phyloP scores from a whole-genome alignment of 2,888 invertebrate genomes.

The Lepidochitona cinerea region DNA sequence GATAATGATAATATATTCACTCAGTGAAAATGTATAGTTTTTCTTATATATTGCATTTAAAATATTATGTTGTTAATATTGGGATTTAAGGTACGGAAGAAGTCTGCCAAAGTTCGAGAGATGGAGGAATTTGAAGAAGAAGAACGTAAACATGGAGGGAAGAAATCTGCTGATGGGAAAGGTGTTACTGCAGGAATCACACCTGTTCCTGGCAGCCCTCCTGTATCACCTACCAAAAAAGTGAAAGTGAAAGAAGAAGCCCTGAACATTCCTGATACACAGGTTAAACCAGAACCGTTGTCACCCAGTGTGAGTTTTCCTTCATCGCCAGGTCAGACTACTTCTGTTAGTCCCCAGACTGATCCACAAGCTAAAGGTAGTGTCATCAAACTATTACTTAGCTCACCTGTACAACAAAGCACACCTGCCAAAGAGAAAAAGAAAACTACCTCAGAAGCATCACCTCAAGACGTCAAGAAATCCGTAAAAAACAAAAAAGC shows the following conservation, averaged over 20 bases:
- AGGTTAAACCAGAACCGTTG: not conserved
- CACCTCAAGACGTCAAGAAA: not conserved
- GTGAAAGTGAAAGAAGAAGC: not conserved
- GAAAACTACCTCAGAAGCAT: not conserved
- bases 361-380: conserved; percentile 34
- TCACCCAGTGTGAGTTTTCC: not conserved
- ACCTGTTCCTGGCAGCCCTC: not conserved
- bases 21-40: too few species aligned
- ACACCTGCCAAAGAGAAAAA: conserved; percentile 24
- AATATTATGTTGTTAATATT: too few species aligned
- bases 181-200: too few species aligned
- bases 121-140: conserved; percentile 80
- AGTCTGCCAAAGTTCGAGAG: conserved; percentile 93
- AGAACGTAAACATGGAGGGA: conserved; percentile 45
- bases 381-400: conserved; percentile 60
- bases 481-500: not conserved
- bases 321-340: not conserved
- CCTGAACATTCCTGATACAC: not conserved
- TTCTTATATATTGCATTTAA: too few species aligned
- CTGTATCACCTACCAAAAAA: not conserved
- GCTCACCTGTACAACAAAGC: conserved; percentile 51
- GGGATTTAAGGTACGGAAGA: conserved; percentile 89
- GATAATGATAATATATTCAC: too few species aligned
- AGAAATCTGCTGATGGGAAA: conserved; percentile 79
- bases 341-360: not conserved